Conservation (phyloP, 2,113 vertebrate species). For the Peromyscus californicus region DNA sequence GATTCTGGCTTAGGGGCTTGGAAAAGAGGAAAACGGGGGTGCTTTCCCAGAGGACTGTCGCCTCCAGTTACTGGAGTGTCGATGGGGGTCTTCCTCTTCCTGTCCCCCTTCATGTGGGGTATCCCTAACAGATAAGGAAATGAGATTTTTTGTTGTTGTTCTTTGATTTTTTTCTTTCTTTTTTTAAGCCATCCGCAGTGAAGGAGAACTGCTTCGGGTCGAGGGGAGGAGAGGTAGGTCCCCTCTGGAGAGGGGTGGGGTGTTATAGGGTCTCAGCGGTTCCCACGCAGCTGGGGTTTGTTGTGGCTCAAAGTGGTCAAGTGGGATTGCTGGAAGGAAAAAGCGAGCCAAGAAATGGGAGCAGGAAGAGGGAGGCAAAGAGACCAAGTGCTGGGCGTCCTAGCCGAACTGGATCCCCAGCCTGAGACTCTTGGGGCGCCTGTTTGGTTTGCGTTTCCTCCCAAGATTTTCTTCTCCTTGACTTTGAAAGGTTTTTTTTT, state of each 20-base stretch:
- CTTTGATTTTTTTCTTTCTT: background rate
- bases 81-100: background rate
- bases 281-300: background rate
- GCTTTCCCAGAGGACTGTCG: background rate
- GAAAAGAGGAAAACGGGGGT: conserved; percentile 16
- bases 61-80: background rate
- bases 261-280: background rate
- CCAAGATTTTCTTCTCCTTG: background rate
- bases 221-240: conserved; percentile 82
- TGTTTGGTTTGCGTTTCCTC: background rate
- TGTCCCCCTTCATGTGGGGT: background rate
- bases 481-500: conserved; percentile 42
- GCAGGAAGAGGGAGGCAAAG: background rate
- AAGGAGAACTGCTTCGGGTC: conserved; percentile 75
- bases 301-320: background rate
- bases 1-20: conserved; percentile 31
- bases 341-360: background rate
- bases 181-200: conserved; percentile 67
- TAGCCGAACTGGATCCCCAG: background rate
- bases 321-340: background rate
- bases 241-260: conserved; percentile 41
- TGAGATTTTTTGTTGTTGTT: background rate
- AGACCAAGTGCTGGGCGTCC: background rate
- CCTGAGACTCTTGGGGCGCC: background rate
- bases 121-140: conserved; percentile 54